Evolutionary conservation across 2,797 vertebrate species (phyloP).

Genomic region (Siniperca scherzeri): DNA sequence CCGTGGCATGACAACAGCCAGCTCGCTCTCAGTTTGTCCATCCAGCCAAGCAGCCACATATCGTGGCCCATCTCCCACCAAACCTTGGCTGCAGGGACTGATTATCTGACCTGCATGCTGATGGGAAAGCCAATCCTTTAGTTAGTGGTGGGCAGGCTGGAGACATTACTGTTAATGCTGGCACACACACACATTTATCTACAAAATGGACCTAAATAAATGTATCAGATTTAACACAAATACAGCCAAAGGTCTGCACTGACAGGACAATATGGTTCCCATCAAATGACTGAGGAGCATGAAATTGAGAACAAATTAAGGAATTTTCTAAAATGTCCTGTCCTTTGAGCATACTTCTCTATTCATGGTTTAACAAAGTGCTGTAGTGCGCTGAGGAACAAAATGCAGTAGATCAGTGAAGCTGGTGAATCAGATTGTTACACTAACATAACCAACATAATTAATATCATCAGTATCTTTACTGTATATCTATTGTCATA

Average conservation of each 20-base stretch:
- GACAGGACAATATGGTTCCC: not conserved
- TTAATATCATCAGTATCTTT: not conserved
- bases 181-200: slow-evolving; percentile 1
- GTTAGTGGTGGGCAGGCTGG: slow-evolving; percentile 50
- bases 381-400: not conserved
- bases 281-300: not conserved
- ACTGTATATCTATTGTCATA: not conserved
- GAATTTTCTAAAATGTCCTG: not conserved
- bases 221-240: not conserved
- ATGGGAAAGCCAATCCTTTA: slow-evolving; percentile 70
- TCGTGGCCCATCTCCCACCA: slow-evolving; percentile 60
- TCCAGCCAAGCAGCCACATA: slow-evolving; percentile 59
- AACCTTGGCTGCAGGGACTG: slow-evolving; percentile 57
- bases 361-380: not conserved
- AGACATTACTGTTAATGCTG: slow-evolving; percentile 53
- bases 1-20: slow-evolving; percentile 55
- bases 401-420: not conserved
- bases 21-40: slow-evolving; percentile 57
- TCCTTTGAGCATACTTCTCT: too few species aligned
- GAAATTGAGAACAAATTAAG: not conserved
- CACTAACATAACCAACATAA: not conserved
- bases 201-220: not conserved
- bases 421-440: not conserved
- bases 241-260: not conserved
- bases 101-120: slow-evolving; percentile 76